Conservation (phyloP, 2,888 invertebrate species). For the Pseudococcus viburni region DNA sequence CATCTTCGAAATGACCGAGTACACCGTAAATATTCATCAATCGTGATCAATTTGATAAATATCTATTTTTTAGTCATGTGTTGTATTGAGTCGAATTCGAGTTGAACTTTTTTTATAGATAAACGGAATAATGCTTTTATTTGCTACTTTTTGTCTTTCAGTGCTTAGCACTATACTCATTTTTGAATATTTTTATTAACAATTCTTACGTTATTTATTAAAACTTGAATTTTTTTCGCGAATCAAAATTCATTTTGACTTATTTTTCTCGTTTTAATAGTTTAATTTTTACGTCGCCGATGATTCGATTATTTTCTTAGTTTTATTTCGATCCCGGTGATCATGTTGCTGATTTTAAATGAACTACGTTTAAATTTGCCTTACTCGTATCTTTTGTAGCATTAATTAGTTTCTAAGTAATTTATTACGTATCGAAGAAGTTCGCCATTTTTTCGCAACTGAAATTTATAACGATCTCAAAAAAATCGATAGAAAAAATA, state of each 20-base stretch:
- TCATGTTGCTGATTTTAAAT: neutral
- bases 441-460: slow-evolving; percentile 30
- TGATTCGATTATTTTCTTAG: neutral
- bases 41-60: neutral
- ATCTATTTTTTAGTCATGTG: neutral
- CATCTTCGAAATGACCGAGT: neutral
- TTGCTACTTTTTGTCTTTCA: slow-evolving; percentile 25
- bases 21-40: neutral
- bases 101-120: neutral
- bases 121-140: slow-evolving; percentile 6
- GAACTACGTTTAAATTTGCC: neutral
- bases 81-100: neutral
- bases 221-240: neutral
- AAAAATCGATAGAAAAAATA: neutral
- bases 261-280: slow-evolving; percentile 5
- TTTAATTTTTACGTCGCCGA: neutral
- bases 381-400: slow-evolving; percentile 1
- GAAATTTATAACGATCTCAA: slow-evolving; percentile 10
- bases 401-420: slow-evolving; percentile 15
- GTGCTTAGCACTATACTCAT: slow-evolving; percentile 12
- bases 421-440: neutral
- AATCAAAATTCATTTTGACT: slow-evolving; percentile 23
- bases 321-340: neutral
- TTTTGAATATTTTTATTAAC: slow-evolving; percentile 3
- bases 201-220: neutral